Conservation (phyloP, 2,888 invertebrate species). For the Sminthurides aquaticus region DNA sequence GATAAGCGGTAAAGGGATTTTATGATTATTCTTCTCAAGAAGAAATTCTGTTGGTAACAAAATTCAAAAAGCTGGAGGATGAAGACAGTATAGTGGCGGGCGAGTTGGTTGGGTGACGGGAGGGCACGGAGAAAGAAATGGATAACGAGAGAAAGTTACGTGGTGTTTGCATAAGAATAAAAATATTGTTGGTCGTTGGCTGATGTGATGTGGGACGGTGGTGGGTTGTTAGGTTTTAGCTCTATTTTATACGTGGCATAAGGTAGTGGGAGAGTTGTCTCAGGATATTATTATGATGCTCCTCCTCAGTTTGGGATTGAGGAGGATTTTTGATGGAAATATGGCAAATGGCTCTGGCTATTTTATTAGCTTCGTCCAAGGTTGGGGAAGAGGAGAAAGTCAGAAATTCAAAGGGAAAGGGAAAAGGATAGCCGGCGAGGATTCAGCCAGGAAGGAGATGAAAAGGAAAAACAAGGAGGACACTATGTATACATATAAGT, state of each 20-base stretch:
- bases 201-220: too few relatives aligned
- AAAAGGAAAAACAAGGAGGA: not conserved
- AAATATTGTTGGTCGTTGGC: constrained; percentile 2
- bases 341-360: not conserved
- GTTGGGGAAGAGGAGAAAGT: not conserved
- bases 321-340: too few relatives aligned
- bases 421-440: too few relatives aligned
- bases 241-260: not conserved
- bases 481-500: not conserved
- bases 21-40: not conserved
- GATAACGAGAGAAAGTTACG: not conserved
- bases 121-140: too few relatives aligned
- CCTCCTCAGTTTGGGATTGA: not conserved
- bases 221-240: too few relatives aligned
- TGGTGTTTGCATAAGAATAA: constrained; percentile 4
- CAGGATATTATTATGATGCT: not conserved
- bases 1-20: not conserved
- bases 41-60: not conserved
- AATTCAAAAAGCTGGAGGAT: not conserved
- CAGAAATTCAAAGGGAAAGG: not conserved
- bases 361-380: not conserved
- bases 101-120: too few relatives aligned
- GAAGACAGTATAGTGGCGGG: too few relatives aligned
- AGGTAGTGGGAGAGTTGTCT: not conserved
- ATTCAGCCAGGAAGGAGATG: too few relatives aligned